phyloP scores from a whole-genome alignment of 2,888 invertebrate genomes.

The Andrena praecox region DNA sequence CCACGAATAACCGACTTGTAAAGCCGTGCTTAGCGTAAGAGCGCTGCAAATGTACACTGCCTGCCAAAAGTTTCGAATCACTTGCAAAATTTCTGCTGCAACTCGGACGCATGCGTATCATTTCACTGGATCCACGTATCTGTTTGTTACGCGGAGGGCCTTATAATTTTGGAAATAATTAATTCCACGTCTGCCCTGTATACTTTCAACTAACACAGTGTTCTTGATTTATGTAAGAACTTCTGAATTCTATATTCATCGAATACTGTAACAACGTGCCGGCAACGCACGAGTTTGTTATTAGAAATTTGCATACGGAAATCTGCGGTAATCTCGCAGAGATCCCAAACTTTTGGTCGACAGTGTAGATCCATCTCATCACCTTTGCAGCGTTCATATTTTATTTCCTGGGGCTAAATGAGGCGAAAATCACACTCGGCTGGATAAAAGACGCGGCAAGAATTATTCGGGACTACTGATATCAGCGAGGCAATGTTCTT shows the following conservation, averaged over 20 bases:
- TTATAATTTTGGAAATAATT: no score
- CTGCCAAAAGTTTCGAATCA: constrained; percentile 2
- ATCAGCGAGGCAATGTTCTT: constrained; percentile 25
- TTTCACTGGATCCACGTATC: neutral
- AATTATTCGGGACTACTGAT: constrained; percentile 36
- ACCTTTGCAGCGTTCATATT: constrained; percentile 59
- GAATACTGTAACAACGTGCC: no score
- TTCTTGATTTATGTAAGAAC: neutral
- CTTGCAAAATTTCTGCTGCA: neutral
- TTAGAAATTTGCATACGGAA: neutral
- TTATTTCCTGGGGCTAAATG: constrained; percentile 63
- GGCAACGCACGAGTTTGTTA: neutral
- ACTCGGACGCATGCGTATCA: neutral
- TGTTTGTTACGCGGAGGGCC: no score
- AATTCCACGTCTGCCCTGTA: neutral
- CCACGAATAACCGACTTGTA: constrained; percentile 43
- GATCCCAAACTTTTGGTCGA: neutral
- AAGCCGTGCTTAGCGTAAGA: constrained; percentile 59
- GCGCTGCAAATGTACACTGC: constrained; percentile 36
- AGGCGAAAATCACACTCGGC: constrained; percentile 77
- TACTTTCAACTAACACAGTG: neutral
- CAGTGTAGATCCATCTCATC: constrained; percentile 49
- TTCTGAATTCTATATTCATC: no score
- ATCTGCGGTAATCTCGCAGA: no score
- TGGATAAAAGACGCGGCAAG: constrained; percentile 62